Evolutionary conservation across 1,140 invertebrate genomes (phyloP).

Genomic region (Heliothis subflexa): DNA sequence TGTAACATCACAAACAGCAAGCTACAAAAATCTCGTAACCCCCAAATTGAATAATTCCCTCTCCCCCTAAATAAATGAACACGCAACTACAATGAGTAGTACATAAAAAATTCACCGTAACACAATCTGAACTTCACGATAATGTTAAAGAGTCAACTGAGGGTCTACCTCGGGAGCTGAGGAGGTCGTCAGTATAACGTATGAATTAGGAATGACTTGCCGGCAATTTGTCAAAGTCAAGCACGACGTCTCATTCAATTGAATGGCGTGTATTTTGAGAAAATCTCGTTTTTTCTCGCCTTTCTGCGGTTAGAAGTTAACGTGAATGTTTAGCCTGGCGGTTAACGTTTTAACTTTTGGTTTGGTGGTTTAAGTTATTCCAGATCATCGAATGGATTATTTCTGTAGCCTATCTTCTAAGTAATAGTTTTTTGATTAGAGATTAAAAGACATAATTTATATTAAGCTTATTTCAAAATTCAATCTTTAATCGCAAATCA

Average conservation of each 20-base stretch:
- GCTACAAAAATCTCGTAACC: background rate
- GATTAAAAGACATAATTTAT: too few relatives aligned
- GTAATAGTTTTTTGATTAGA: too few relatives aligned
- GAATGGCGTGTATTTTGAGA: conserved; percentile 16
- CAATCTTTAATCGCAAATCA: too few relatives aligned
- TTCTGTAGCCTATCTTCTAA: too few relatives aligned
- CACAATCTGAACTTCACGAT: background rate
- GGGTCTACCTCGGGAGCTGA: background rate
- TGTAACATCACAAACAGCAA: background rate
- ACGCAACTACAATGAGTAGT: background rate
- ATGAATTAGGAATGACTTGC: conserved; percentile 36
- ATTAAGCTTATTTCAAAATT: too few relatives aligned
- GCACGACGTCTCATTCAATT: conserved; percentile 16
- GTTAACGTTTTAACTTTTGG: background rate
- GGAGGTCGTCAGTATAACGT: conserved; percentile 3
- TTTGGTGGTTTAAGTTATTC: too few relatives aligned
- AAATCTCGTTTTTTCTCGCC: background rate
- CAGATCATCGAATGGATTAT: too few relatives aligned
- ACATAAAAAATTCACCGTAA: conserved; percentile 1
- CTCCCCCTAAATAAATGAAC: background rate
- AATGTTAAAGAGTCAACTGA: background rate
- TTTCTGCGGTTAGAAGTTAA: background rate
- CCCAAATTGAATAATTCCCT: background rate
- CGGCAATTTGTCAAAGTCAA: conserved; percentile 43
- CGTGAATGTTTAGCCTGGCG: background rate